phyloP scores from a whole-genome alignment of 2,113 vertebrate genomes.

The Alces alces region DNA sequence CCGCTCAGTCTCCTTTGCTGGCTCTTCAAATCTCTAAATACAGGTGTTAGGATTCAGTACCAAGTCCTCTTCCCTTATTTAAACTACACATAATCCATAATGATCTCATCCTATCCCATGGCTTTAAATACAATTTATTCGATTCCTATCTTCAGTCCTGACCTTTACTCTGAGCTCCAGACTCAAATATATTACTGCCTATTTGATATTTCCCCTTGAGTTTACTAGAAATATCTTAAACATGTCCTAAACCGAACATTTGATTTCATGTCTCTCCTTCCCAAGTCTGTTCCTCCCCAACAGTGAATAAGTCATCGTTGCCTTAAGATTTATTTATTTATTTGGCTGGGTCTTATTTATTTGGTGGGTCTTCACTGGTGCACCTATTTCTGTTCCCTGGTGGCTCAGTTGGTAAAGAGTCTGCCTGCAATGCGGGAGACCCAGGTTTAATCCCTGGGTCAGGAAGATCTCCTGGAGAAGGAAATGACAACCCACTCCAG shows the following conservation, averaged over 20 bases:
- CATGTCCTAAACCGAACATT: not conserved
- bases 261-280: not conserved
- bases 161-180: conserved; percentile 17
- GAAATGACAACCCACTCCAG: no score
- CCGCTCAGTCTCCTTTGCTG: not conserved
- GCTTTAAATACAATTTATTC: not conserved
- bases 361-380: not conserved
- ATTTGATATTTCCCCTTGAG: not conserved
- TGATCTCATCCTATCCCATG: not conserved
- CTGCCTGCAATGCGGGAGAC: no score
- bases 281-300: not conserved
- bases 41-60: not conserved
- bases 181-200: not conserved
- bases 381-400: no score
- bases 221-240: not conserved
- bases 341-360: not conserved
- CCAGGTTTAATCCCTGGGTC: no score
- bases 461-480: no score
- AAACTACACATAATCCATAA: not conserved
- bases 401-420: no score
- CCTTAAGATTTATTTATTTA: not conserved
- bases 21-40: not conserved
- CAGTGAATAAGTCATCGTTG: not conserved
- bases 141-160: not conserved
- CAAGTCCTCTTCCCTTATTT: not conserved